phyloP scores from a whole-genome alignment of 2,113 vertebrate species.

The Podilymbus podiceps region DNA sequence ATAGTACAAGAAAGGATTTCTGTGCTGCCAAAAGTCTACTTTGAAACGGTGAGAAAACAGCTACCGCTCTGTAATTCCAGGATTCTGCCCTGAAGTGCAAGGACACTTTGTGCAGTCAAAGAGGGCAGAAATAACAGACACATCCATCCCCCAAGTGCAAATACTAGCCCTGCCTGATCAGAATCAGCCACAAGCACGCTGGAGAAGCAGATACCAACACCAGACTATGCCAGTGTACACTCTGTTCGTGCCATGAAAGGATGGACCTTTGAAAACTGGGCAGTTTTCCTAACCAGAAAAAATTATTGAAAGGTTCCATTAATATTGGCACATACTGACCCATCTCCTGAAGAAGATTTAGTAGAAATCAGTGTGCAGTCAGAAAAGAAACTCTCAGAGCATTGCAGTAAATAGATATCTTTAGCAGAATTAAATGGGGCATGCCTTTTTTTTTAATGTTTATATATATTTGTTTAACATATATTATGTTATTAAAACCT shows the following conservation, averaged over 20 bases:
- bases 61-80: not conserved
- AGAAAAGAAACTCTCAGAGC: not conserved
- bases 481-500: not conserved
- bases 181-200: not conserved
- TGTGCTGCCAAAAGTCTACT: conserved; percentile 1
- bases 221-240: not conserved
- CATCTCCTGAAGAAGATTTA: not conserved
- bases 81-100: not conserved
- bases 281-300: not conserved
- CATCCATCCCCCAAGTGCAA: conserved; percentile 9
- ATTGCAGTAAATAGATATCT: not conserved
- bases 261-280: not conserved
- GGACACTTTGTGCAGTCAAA: conserved; percentile 14
- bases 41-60: not conserved
- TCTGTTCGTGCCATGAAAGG: not conserved
- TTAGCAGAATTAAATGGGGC: not conserved
- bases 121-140: conserved; percentile 4
- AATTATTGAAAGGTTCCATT: not conserved
- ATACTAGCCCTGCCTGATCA: not conserved
- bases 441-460: not conserved
- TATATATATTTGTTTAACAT: not conserved
- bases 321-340: not conserved
- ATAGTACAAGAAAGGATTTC: not conserved
- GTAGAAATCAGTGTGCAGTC: not conserved
- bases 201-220: not conserved